Base-by-base conservation (phyloP, 2,888 invertebrate genomes). In the Eudasyphora cyanicolor region DNA sequence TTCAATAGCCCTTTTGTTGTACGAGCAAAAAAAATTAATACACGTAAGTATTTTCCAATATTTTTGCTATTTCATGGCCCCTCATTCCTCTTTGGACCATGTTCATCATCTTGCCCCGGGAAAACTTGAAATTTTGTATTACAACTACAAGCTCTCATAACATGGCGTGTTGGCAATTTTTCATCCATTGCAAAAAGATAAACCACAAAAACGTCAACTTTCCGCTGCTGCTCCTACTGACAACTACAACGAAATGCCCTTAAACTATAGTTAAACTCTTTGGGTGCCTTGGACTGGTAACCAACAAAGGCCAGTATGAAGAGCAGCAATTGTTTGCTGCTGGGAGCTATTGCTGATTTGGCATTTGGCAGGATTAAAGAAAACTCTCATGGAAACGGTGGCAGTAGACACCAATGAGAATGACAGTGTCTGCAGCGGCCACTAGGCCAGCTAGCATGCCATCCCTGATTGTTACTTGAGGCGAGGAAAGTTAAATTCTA, bases 191-290 rank as follows among this genome's bases (percentile, higher is more conserved):
- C 51, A 54, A 54, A 19, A 49, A 51, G 10, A 19, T 19, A 38
- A 38, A 64, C 64, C 64, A 38, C 64, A 64, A 21, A 64, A 64
- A 35, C 38, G 64, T 32, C 64, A 35, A 64, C 35, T 19, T 64
- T 19, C n/a, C 32, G 32, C n/a, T 32, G 5, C n/a, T 17, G 32
- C n/a, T 32, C 4, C n/a, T 7, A n/a, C 45, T 60, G 29, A 29
- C 60, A 29, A 29, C 32, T n/a, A 60, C 60, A 57, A 27, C 27
- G 14, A 64, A 64, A 64, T 64, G 64, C 64, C 64, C 64, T 64
- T 64, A 64, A 64, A 64, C 64, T 64, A 21, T 35, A 19, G 35
- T 64, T 64, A 64, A 64, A 38, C 35, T 35, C 35, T 35, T n/a
- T n/a, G n/a, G n/a, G n/a, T n/a, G n/a, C n/a, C n/a, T n/a, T n/a